Evolutionary conservation across 2,888 invertebrate genomes (phyloP), one percentile per base, ranked within the genome.

Genomic region (Amblyjoppa fuscipennis): DNA sequence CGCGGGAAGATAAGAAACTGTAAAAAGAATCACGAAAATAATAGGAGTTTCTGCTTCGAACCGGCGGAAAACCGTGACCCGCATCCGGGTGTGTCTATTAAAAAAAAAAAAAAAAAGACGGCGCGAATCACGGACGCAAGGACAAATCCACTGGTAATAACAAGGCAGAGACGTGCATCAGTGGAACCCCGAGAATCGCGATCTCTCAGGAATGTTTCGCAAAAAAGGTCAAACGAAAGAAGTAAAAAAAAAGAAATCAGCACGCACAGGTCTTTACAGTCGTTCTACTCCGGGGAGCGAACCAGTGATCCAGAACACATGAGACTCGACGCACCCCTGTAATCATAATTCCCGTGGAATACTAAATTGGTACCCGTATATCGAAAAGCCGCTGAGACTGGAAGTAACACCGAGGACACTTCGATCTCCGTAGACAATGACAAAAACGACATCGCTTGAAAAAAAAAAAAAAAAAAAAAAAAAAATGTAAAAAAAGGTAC

Each of bases 11-110:
- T 59, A 11, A 25, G 9, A 59, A 59, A 59, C 25, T 6, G 25
- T 20, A 53, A 7, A 53, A 53, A 53, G 25, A 59, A 91, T 89
- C 88, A 90, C 86, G 70, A 34, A 78, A 87, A 90, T 90, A 41
- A 41, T 20, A 20, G 20, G 0, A 61, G 13, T 64, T 34, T 88
- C 91, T 89, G 89, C 86, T 80, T 87, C 87, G 86, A 85, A 87
- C 87, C 81, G 20, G 45, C 7, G 41, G 20, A 85, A 90, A 89
- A 89, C 85, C 88, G 84, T 88, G 90, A 90, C 89, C 88, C 87
- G 91, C 90, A 90, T 90, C 90, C 89, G 90, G 90, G 90, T 90
- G 83, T 79, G 90, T 88, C 91, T 88, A 89, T 87, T 89, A 87
- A 87, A 90, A 87, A 20, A 20, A 59, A 87, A 90, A 88, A 59